Evolutionary conservation across 2,113 vertebrate genomes (phyloP).

Genomic region (Bambusicola thoracicus): DNA sequence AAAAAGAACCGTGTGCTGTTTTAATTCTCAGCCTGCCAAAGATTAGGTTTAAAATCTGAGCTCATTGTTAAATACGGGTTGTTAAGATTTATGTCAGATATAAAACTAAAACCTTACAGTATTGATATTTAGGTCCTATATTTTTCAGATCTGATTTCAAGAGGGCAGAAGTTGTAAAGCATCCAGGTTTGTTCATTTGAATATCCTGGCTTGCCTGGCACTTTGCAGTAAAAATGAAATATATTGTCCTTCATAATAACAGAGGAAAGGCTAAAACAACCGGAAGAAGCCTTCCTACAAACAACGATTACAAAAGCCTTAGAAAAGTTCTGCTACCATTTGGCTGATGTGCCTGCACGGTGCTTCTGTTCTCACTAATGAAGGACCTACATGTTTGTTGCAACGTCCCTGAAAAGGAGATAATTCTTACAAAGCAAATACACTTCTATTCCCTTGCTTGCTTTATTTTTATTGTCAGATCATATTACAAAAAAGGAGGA

Average conservation of each 20-base stretch:
- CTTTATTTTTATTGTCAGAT: background rate
- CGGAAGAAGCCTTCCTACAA: conserved; percentile 16
- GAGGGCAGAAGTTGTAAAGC: conserved; percentile 38
- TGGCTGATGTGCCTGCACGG: background rate
- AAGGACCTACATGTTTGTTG: background rate
- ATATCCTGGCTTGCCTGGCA: conserved; percentile 46
- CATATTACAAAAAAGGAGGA: background rate
- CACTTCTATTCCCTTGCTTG: background rate
- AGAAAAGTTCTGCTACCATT: background rate
- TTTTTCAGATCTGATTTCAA: conserved; percentile 69
- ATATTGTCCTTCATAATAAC: conserved; percentile 42
- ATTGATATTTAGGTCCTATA: conserved; percentile 65
- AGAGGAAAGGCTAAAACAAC: conserved; percentile 47
- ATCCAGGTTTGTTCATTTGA: conserved; percentile 51
- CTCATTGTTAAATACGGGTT: conserved; percentile 2
- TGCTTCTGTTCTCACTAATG: background rate
- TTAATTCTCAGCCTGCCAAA: conserved; percentile 53
- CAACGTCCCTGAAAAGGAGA: background rate
- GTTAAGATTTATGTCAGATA: conserved; percentile 64
- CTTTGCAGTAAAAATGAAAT: conserved; percentile 67
- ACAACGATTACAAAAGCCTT: background rate
- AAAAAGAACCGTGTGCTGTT: conserved; percentile 5
- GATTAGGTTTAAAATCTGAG: conserved; percentile 60
- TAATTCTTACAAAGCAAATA: background rate
- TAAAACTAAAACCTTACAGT: conserved; percentile 61